Base-by-base conservation (phyloP, 2,797 vertebrate species). In the Manis javanica region DNA sequence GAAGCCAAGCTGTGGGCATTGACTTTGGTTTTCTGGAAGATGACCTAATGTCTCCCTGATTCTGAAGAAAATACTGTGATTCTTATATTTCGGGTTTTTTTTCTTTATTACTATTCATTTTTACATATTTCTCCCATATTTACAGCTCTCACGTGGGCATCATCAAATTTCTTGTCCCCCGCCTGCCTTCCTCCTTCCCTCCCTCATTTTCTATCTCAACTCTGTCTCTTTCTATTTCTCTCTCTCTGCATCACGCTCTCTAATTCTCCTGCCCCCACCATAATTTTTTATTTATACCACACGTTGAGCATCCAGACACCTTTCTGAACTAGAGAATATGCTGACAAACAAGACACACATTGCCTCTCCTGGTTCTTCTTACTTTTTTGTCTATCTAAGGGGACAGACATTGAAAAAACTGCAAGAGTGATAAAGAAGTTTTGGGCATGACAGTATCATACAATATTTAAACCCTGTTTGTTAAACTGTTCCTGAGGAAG, bases 211-310 rank as follows among this genome's bases (percentile, higher is more conserved):
- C 51, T 69, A 0, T 42, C 26, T 49, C 23, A 26, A 19, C 49
- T 75, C 51, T 53, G 59, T 77, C 23, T 78, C 0, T 69, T 7
- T 63, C 26, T 69, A n/a, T 53, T 24, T 55, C n/a, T 42, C 34
- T 39, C 31, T 59, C 5, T 71, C n/a, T 59, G 3, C 21, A 2
- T 34, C 26, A 63, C 1, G 57, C n/a, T 64, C 7, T 82, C 83
- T 81, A 10, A 53, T 37, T 39, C 53, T 66, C 14, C 14, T 84
- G n/a, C 7, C 18, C 39, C 53, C 1, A 29, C 9, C 19, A 63
- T 92, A 19, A 87, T 87, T 71, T 88, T 68, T 88, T 68, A 46
- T 46, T 46, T 46, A 46, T 46, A 46, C 1, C 23, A 96, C 95
- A 79, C 79, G 16, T 34, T 26, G 57, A 68, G 4, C 39, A 57